phyloP scores from a whole-genome alignment of 1,140 invertebrate species.

The Tribolium madens region DNA sequence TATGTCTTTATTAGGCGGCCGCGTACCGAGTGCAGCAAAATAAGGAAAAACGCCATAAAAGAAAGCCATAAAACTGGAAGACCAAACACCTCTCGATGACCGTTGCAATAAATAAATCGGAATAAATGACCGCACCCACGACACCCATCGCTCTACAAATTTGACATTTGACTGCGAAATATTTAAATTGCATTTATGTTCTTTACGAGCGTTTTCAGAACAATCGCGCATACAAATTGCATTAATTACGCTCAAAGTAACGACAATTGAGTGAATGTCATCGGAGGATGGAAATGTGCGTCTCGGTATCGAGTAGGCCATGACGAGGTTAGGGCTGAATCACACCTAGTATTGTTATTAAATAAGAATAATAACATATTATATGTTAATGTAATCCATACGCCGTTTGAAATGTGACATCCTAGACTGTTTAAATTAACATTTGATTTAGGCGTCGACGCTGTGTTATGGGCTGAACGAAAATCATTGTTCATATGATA shows the following conservation, averaged over 20 bases:
- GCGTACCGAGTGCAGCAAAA: not conserved
- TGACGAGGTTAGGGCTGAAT: constrained; percentile 51
- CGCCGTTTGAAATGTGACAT: constrained; percentile 61
- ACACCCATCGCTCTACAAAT: not conserved
- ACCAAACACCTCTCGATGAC: not conserved
- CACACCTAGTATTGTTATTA: constrained; percentile 64
- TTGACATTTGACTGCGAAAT: constrained; percentile 2
- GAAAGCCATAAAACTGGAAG: constrained; percentile 8
- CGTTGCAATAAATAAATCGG: not conserved
- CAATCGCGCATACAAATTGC: constrained; percentile 44
- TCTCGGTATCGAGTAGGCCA: constrained; percentile 49
- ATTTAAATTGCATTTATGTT: not conserved
- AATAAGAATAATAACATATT: constrained; percentile 66
- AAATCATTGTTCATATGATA: constrained; percentile 65
- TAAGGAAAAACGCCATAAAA: constrained; percentile 10
- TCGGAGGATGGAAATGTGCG: constrained; percentile 38
- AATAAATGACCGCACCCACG: constrained; percentile 27
- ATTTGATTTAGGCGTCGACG: constrained; percentile 63
- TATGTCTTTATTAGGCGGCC: not conserved
- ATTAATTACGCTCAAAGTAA: constrained; percentile 30
- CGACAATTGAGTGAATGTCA: constrained; percentile 33
- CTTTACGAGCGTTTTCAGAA: not conserved
- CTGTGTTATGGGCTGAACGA: constrained; percentile 60
- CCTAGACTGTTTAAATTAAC: constrained; percentile 63
- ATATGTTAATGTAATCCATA: constrained; percentile 64